Evolutionary conservation across 30 jellyfish, hydroid and myxozoan species (phyloP).

Genomic region (Hydractinia symbiolongicarpus): DNA sequence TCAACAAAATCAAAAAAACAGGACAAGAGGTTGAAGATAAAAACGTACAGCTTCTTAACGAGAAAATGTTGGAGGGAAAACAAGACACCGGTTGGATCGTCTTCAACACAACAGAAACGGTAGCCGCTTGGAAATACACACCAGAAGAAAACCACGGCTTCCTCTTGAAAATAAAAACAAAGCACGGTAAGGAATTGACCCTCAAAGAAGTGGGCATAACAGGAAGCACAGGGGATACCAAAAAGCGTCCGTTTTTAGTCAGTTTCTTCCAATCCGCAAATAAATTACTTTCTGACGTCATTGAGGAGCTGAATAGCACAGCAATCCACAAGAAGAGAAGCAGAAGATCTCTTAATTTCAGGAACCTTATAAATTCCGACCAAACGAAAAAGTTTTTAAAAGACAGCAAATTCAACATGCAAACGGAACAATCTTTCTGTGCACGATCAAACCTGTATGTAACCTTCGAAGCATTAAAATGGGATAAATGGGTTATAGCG

Average conservation of each 20-base stretch:
- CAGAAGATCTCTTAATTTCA: neutral
- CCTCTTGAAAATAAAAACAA: neutral
- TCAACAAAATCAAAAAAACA: neutral
- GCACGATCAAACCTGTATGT: neutral
- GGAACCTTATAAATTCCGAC: neutral
- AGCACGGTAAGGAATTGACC: neutral
- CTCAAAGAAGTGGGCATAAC: slow-evolving; percentile 4
- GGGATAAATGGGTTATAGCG: slow-evolving; percentile 22
- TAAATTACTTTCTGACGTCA: neutral
- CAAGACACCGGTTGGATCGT: neutral
- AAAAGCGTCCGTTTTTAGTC: slow-evolving; percentile 18
- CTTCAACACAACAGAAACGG: slow-evolving; percentile 9
- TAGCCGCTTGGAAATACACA: neutral
- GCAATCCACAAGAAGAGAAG: neutral
- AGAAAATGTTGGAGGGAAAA: neutral
- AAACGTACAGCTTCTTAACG: neutral
- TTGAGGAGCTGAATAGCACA: neutral
- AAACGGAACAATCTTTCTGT: neutral
- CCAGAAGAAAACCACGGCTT: slow-evolving; percentile 13
- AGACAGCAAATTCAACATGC: neutral
- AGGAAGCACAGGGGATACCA: neutral
- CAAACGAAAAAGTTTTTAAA: neutral
- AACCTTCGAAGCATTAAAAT: slow-evolving; percentile 3
- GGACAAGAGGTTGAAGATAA: neutral
- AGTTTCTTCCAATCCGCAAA: neutral